phyloP scores from a whole-genome alignment of 30 jellyfish, hydroid and myxozoan genomes.

The Hydractinia symbiolongicarpus region DNA sequence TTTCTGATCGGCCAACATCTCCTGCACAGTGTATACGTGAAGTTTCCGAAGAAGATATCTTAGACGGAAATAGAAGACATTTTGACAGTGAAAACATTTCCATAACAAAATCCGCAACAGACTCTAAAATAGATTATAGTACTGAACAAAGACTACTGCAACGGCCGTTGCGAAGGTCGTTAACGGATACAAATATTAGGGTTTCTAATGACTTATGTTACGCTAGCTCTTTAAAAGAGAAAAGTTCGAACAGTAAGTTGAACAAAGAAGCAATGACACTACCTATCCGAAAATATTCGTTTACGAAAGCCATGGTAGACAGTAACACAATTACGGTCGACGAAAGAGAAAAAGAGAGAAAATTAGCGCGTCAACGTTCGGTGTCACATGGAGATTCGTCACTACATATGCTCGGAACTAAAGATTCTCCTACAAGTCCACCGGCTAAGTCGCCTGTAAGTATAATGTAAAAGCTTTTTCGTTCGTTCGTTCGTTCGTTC shows the following conservation, averaged over 20 bases:
- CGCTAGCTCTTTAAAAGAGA: neutral
- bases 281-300: neutral
- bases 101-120: constrained; percentile 5
- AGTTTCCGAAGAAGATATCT: constrained; percentile 13
- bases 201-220: neutral
- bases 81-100: neutral
- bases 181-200: neutral
- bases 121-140: neutral
- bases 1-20: constrained; percentile 21
- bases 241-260: neutral
- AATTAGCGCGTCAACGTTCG: neutral
- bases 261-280: neutral
- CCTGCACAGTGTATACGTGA: constrained; percentile 13
- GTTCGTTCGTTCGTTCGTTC: neutral
- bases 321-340: neutral
- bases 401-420: neutral
- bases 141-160: neutral
- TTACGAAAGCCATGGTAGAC: constrained; percentile 10
- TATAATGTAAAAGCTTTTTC: neutral
- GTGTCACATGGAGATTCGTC: neutral
- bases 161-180: neutral
- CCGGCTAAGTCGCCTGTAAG: neutral
- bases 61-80: neutral
- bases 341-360: neutral
- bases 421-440: neutral